Evolutionary conservation across 2,888 invertebrate species (phyloP), one percentile per base, ranked within the genome.

Genomic region (Cataglyphis rosenhaueri): DNA sequence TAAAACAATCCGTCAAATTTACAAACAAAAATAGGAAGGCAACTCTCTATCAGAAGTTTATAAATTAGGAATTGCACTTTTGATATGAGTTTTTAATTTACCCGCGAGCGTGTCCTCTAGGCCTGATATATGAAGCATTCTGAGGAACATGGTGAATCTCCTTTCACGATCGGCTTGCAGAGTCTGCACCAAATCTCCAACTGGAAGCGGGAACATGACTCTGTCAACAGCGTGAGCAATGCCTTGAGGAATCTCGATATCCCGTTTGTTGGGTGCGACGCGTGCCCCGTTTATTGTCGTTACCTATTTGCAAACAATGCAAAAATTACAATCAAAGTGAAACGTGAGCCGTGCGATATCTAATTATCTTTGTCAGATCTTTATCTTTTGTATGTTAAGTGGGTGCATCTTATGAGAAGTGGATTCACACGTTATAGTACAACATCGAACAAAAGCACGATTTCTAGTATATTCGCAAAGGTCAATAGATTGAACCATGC

Each of bases 131-230:
- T 97, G 97, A 3, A 98, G 93, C 0, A 97, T 97, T 92, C 97
- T 96, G 57, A 98, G 95, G 95, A 98, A 97, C 74, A 96, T 97
- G 29, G 97, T 97, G 95, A 98, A 98, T 88, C 98, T 95, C 87
- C 97, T 95, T 93, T 98, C 98, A 64, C 98, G 95, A 94, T 98
- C 98, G 0, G 98, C 97, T 92, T 98, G 97, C 74, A 98, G 95
- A 0, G 98, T 98, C 94, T 98, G 98, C 57, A 98, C 96, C 74
- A 98, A 95, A 94, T 98, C 98, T 1, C 98, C 98, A 0, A 98
- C 98, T 0, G 98, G 98, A 85, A 98, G 95, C 0, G 98, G 98
- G 95, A 98, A 98, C 98, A 98, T 97, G 4, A 98, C 98, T 35
- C 97, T 95, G 94, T 98, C 98, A 0, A 98, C 96, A 0, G 97